Evolutionary conservation across 2,797 vertebrate species (phyloP).

Genomic region (Urosaurus nigricauda): DNA sequence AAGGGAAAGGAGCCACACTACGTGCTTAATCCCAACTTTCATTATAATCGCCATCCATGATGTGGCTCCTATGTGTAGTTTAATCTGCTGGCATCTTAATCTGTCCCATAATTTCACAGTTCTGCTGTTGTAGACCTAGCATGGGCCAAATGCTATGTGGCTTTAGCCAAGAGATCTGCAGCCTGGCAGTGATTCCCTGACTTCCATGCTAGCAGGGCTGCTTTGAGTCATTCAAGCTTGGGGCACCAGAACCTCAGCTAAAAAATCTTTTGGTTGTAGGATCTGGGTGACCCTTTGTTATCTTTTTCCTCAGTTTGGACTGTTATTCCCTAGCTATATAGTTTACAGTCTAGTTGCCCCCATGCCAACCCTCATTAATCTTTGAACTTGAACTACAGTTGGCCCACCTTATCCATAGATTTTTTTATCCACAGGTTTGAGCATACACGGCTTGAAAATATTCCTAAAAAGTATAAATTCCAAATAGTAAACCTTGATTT

Average conservation of each 20-base stretch:
- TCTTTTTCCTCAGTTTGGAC: background rate
- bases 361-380: background rate
- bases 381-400: background rate
- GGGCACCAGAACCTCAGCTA: background rate
- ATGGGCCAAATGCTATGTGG: too few relatives aligned
- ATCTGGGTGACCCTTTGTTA: background rate
- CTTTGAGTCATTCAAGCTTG: too few relatives aligned
- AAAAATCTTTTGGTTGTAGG: background rate
- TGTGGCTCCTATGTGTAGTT: background rate
- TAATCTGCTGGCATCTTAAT: background rate
- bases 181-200: background rate
- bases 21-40: background rate
- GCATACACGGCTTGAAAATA: too few relatives aligned
- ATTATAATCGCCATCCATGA: background rate
- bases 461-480: too few relatives aligned
- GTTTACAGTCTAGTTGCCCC: background rate
- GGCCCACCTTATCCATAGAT: too few relatives aligned
- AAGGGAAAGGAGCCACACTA: background rate
- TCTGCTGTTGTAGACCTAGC: background rate
- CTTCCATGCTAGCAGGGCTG: background rate
- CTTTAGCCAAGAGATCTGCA: too few relatives aligned
- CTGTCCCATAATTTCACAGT: background rate
- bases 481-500: too few relatives aligned
- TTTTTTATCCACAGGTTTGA: too few relatives aligned
- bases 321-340: background rate